phyloP scores from a whole-genome alignment of 2,113 vertebrate species.

The Apeltes quadracus region DNA sequence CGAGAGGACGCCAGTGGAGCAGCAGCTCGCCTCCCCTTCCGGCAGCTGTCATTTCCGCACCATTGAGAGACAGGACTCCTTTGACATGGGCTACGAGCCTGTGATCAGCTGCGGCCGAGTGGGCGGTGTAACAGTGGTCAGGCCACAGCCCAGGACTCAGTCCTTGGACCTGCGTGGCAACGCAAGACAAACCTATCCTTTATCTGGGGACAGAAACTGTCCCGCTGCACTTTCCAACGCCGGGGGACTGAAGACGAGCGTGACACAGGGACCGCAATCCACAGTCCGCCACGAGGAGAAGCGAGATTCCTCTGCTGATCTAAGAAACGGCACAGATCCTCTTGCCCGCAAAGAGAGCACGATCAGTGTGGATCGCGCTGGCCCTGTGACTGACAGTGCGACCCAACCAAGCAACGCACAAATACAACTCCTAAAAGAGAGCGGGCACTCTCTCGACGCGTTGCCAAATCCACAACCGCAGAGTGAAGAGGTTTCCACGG shows the following conservation, averaged over 20 bases:
- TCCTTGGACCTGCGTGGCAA: conserved; percentile 28
- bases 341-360: conserved; percentile 13
- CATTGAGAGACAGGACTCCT: conserved; percentile 78
- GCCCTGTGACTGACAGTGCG: conserved; percentile 8
- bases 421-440: conserved; percentile 16
- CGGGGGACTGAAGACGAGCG: conserved; percentile 13
- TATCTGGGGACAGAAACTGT: conserved; percentile 4
- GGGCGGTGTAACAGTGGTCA: conserved; percentile 70
- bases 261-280: conserved; percentile 6
- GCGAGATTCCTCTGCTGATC: background rate
- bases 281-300: background rate
- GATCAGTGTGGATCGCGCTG: background rate
- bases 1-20: conserved; percentile 60
- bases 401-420: conserved; percentile 8
- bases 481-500: conserved; percentile 8
- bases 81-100: conserved; percentile 63
- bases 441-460: conserved; percentile 14
- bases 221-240: conserved; percentile 27
- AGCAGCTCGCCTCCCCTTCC: conserved; percentile 27
- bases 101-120: conserved; percentile 37
- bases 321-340: background rate
- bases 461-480: conserved; percentile 7
- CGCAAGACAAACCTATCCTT: background rate
- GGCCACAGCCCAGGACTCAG: conserved; percentile 72
- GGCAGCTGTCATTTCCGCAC: conserved; percentile 74